Percentiles rank a stretch among this genome's conserved stretches.
Evolutionary conservation across 2,797 vertebrate species (phyloP).

Genomic region (Labeo calbasu): DNA sequence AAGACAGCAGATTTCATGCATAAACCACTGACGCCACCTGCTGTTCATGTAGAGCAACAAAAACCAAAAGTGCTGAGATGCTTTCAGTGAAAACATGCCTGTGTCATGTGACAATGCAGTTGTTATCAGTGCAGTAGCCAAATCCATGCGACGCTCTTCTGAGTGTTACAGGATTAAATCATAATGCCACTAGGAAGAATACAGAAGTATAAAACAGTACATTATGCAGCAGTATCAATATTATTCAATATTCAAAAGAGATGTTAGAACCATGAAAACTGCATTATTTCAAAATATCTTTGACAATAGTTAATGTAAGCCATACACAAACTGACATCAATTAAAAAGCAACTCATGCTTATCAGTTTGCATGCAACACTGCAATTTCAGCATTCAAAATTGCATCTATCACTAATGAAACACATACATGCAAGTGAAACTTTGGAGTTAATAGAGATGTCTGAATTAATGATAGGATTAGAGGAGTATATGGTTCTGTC

Average conservation of each 20-base stretch:
- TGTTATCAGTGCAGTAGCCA: not conserved
- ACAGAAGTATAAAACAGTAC: not conserved
- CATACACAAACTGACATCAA: not conserved
- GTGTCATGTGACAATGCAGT: not conserved
- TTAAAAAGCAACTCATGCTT: not conserved
- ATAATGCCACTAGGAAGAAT: not conserved
- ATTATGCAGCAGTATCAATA: not conserved
- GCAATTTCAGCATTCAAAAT: not conserved
- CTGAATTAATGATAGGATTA: constrained; percentile 28
- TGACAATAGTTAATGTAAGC: not conserved
- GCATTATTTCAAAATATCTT: not conserved
- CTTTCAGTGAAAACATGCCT: not conserved
- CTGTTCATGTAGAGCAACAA: not conserved
- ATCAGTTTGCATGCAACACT: not conserved
- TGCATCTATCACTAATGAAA: not conserved
- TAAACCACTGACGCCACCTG: constrained; percentile 33
- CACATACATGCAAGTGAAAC: constrained; percentile 13
- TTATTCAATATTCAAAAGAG: too few species aligned
- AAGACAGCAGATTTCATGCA: not conserved
- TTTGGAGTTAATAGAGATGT: constrained; percentile 1
- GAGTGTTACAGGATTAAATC: not conserved
- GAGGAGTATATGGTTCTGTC: not conserved
- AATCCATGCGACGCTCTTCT: constrained; percentile 13
- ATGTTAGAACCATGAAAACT: not conserved
- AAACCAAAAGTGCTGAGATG: not conserved